Conservation (phyloP, 2,888 invertebrate genomes). For the Diarsia dahlii region DNA sequence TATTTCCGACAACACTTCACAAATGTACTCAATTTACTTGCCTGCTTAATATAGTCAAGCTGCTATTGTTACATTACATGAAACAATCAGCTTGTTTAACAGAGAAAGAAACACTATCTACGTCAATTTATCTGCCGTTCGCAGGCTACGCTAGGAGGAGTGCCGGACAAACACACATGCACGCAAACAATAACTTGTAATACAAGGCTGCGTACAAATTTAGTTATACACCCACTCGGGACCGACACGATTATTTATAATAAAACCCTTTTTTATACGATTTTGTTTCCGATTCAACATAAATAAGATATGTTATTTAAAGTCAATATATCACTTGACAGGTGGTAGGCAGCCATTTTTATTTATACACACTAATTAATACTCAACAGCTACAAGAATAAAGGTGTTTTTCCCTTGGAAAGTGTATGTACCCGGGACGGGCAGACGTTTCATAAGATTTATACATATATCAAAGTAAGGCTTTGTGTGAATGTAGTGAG, state of each 20-base stretch:
- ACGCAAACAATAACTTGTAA: slow-evolving; percentile 80
- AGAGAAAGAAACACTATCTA: slow-evolving; percentile 82
- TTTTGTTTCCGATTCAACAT: slow-evolving; percentile 91
- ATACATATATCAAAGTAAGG: slow-evolving; percentile 89
- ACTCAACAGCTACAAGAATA: slow-evolving; percentile 69
- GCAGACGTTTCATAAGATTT: slow-evolving; percentile 87
- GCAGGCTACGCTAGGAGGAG: slow-evolving; percentile 47
- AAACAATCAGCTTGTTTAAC: slow-evolving; percentile 75
- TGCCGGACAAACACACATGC: slow-evolving; percentile 71
- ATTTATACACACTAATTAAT: slow-evolving; percentile 70
- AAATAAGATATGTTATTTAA: slow-evolving; percentile 91
- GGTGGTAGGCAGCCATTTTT: slow-evolving; percentile 85
- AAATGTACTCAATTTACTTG: slow-evolving; percentile 46
- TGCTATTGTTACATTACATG: slow-evolving; percentile 46
- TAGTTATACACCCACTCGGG: slow-evolving; percentile 88
- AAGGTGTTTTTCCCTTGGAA: slow-evolving; percentile 69
- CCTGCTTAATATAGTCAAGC: slow-evolving; percentile 53
- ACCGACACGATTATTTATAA: slow-evolving; percentile 86
- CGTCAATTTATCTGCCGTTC: slow-evolving; percentile 83
- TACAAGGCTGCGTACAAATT: slow-evolving; percentile 88
- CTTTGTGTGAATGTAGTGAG: slow-evolving; percentile 88
- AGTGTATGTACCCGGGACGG: slow-evolving; percentile 76
- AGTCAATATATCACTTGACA: slow-evolving; percentile 91
- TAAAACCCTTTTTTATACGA: slow-evolving; percentile 87
- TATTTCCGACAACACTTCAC: slow-evolving; percentile 43